Base-by-base conservation (phyloP, 1,140 invertebrate genomes). In the Probaryconus sp. region DNA sequence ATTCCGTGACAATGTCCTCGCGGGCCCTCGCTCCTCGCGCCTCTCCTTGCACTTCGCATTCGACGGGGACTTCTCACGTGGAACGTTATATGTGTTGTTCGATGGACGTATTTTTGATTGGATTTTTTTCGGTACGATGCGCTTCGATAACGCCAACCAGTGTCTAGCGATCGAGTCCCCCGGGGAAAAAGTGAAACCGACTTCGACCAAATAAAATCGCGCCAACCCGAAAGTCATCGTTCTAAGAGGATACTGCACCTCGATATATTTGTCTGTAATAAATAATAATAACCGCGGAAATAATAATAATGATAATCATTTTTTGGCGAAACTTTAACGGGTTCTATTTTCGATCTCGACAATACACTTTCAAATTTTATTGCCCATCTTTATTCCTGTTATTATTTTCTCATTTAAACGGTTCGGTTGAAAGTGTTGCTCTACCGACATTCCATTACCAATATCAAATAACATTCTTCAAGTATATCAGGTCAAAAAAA, bases 41-140 rank as follows among this genome's bases (percentile, higher is more conserved):
- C n/a, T n/a, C n/a, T n/a, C n/a, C n/a, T n/a, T 37, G 33, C 10
- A 9, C 7, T 9, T 11, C 31, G 31, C 24, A 38, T 58, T 58
- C 47, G 45, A 72, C 38, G 45, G 51, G 69, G 38, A 50, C 45
- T 30, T 43, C 48, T 64, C 69, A 26, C 47, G 63, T 68, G 48
- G 63, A 67, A 63, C 28, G 37, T 56, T 74, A 56, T 68, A 48
- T 74, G 63, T 64, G 64, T 63, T 21, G 63, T 28, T n/a, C n/a
- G n/a, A 43, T 30, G 71, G 43, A 63, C 48, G 64, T 68, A 68
- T 67, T 68, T 72, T 72, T 72, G 69, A 74, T 68, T 74, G 71
- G 56, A 63, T 74, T 74, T 68, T 74, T 74, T 74, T 48, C 51
- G 33, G n/a, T 58, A 63, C 63, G 71, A 68, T 74, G 71, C 71